Evolutionary conservation across 2,888 invertebrate species (phyloP).

Genomic region (Salticus scenicus): DNA sequence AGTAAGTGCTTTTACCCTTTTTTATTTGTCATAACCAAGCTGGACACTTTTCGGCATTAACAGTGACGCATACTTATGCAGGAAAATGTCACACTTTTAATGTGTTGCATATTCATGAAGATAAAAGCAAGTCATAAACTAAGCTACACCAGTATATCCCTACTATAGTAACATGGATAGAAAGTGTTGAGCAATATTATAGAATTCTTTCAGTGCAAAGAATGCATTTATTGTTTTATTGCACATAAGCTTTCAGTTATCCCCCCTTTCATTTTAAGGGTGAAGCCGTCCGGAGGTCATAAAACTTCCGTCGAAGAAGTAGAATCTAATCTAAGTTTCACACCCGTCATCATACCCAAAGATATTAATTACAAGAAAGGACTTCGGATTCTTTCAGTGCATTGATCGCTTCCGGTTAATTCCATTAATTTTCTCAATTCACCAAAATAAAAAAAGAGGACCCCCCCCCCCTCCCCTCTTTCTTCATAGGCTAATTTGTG

Average conservation of each 20-base stretch:
- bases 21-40: too few relatives aligned
- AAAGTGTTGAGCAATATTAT: neutral
- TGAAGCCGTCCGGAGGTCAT: slow-evolving; percentile 10
- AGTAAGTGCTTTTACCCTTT: too few relatives aligned
- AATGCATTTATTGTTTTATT: slow-evolving; percentile 52
- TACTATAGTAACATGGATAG: too few relatives aligned
- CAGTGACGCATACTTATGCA: too few relatives aligned
- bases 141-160: neutral
- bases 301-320: slow-evolving; percentile 26
- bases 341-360: slow-evolving; percentile 32
- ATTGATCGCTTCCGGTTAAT: slow-evolving; percentile 45
- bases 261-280: slow-evolving; percentile 8
- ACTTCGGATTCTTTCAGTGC: slow-evolving; percentile 29
- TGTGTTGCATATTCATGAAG: neutral
- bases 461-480: neutral
- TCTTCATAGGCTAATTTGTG: slow-evolving; percentile 47
- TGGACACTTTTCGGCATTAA: too few relatives aligned
- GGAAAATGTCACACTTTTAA: too few relatives aligned
- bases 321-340: slow-evolving; percentile 32
- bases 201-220: neutral
- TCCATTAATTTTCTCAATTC: slow-evolving; percentile 46
- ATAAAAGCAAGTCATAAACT: neutral
- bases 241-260: slow-evolving; percentile 39
- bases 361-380: slow-evolving; percentile 60
- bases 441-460: too few relatives aligned